Conservation (phyloP, 2,797 vertebrate genomes). For the Rhinophrynus dorsalis region DNA sequence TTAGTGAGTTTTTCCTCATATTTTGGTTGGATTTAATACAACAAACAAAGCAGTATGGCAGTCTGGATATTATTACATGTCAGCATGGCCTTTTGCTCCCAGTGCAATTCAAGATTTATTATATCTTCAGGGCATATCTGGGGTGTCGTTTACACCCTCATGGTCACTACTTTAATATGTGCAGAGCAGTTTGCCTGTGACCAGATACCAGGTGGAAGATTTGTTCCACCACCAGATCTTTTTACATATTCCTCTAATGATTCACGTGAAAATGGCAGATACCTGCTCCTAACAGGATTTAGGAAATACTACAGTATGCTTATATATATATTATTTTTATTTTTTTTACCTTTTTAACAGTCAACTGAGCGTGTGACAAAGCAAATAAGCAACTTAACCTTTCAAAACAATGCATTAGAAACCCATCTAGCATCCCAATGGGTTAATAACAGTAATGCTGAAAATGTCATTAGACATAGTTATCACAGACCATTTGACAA, state of each 20-base stretch:
- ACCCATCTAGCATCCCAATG: too few relatives aligned
- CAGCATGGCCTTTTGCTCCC: conserved; percentile 9
- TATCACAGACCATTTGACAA: too few relatives aligned
- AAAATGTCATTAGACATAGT: too few relatives aligned
- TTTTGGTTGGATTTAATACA: too few relatives aligned
- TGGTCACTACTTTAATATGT: background rate
- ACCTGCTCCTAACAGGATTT: background rate
- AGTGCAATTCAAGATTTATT: conserved; percentile 15
- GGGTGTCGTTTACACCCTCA: conserved; percentile 23
- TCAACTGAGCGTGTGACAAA: too few relatives aligned
- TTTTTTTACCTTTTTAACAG: too few relatives aligned
- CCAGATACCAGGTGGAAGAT: conserved; percentile 33
- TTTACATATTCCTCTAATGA: background rate
- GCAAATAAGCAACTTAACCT: too few relatives aligned
- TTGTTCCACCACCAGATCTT: conserved; percentile 14
- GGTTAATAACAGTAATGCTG: too few relatives aligned
- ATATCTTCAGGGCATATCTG: conserved; percentile 9
- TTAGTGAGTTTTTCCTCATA: too few relatives aligned
- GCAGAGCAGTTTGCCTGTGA: background rate
- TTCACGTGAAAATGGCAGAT: background rate
- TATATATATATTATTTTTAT: too few relatives aligned
- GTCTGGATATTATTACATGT: conserved; percentile 16
- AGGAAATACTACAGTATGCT: background rate
- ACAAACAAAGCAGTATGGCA: background rate
- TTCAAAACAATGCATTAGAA: too few relatives aligned